Evolutionary conservation across 2,888 invertebrate species (phyloP), one percentile per base, ranked within the genome.

Genomic region (Pseudococcus viburni): DNA sequence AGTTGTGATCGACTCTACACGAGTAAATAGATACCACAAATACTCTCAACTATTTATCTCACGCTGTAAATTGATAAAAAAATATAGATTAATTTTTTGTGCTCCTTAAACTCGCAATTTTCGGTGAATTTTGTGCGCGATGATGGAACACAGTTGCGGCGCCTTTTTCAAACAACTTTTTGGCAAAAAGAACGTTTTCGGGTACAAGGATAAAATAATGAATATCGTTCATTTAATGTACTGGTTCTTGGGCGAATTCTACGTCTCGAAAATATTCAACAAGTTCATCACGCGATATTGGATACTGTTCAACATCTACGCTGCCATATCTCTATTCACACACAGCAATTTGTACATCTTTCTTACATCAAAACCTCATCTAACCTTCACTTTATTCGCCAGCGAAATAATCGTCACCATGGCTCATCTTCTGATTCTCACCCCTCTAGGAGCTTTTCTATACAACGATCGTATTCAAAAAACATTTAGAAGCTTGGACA

Each of bases 301-400:
- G 64, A 64, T n/a, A 0, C 8, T 64, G 15, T 64, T 64, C 64
- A 64, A 64, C n/a, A 19, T 64, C 8, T 64, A 64, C 64, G 64
- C 64, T 9, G 64, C 64, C 19, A 8, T 64, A 8, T n/a, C 64
- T n/a, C 19, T 64, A n/a, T 64, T 64, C 64, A 64, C 64, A 9
- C 64, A 64, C 19, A 64, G 64, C 9, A 64, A 64, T 22, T 7
- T 64, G 64, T 64, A 64, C 19, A 64, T 64, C n/a, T 64, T 64
- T 64, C 19, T 64, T 8, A 64, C 64, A 11, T 19, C 64, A n/a
- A 64, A 64, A 8, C 11, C 64, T 22, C 7, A 8, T 19, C 19
- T 64, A 9, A 64, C 64, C 9, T 64, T 64, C 19, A 64, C 64
- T 1, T 19, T 64, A 19, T 64, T 64, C 19, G 11, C 64, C n/a